A percentile compares a stretch with the other conserved stretches of the same genome.
These are phyloP conservation scores for Laticauda laticaudata DNA, from an alignment of 2,113 vertebrate genomes.

Conservation along the genomic window DNA sequence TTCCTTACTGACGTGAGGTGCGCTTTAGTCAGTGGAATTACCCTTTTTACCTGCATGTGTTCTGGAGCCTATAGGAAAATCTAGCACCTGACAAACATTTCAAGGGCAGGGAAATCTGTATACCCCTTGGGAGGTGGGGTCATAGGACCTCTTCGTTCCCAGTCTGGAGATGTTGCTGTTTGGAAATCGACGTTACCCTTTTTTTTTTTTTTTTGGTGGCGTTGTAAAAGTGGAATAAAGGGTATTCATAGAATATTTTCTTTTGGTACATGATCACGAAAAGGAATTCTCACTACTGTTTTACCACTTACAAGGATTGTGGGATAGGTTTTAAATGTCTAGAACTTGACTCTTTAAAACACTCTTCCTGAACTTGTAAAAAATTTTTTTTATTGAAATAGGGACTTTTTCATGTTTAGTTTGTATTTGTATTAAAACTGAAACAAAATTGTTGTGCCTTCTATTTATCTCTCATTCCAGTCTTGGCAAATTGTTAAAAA, in stretches of 20 bases:
- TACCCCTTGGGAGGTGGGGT: slow-evolving; percentile 55
- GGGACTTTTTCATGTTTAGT: slow-evolving; percentile 79
- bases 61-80: slow-evolving; percentile 70
- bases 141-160: slow-evolving; percentile 43
- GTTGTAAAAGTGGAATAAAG: slow-evolving; percentile 74
- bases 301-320: slow-evolving; percentile 73
- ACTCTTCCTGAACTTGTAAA: slow-evolving; percentile 76
- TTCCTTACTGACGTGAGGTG: slow-evolving; percentile 68
- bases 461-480: slow-evolving; percentile 83
- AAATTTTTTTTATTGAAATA: slow-evolving; percentile 73
- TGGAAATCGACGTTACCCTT: slow-evolving; percentile 67
- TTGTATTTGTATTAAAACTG: slow-evolving; percentile 80
- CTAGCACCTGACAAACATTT: slow-evolving; percentile 70
- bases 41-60: slow-evolving; percentile 67
- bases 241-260: slow-evolving; percentile 62
- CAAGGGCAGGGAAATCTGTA: slow-evolving; percentile 67
- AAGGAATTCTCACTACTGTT: slow-evolving; percentile 69
- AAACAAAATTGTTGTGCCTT: slow-evolving; percentile 85
- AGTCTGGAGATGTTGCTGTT: slow-evolving; percentile 64
- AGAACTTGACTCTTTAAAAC: slow-evolving; percentile 72
- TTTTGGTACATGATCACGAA: slow-evolving; percentile 72
- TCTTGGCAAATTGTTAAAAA: slow-evolving; percentile 77
- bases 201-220: slow-evolving; percentile 56
- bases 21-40: slow-evolving; percentile 72
- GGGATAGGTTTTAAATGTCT: slow-evolving; percentile 77